Base-by-base conservation (phyloP, 1,140 invertebrate genomes). In the Dryas iulia region DNA sequence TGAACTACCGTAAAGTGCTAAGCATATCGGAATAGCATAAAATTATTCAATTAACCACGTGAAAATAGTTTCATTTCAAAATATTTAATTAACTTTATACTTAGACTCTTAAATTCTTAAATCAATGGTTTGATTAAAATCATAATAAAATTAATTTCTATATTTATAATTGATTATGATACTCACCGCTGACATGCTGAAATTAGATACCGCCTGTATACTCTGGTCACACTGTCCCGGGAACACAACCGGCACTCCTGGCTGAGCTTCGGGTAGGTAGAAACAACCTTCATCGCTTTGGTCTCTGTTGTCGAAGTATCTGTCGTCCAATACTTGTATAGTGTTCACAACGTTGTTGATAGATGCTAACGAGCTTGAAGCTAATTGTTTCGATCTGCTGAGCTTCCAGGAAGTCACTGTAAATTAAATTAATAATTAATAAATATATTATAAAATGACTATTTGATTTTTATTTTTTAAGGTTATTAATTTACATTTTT, bases 191-290 rank as follows among this genome's bases (percentile, higher is more conserved):
- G 61, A 58, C 25, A 84, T 61, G 47, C 82, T 77, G 54, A 90
- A 90, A 68, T 85, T 81, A 0, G 71, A 5, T 6, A 78, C 60
- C 6, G 75, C 81, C 53, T 70, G 53, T 39, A 87, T 82, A 24
- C n/a, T 74, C 0, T 68, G 26, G 56, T 86, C 77, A 60, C 88
- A 90, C 61, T 81, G 77, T 67, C 88, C 88, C 3, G 85, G 82
- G 68, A 87, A 87, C 3, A 78, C 60, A 0, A 90, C 86, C 5
- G 81, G 81, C 1, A 69, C 59, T 3, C 81, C 82, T 7, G 69
- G 61, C 30, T 74, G 33, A 1, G 84, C 79, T n/a, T 87, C 81
- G 2, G 88, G 86, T 65, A 68, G 86, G 70, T 83, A 87, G 78
- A 90, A 90, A 64, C 86, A 90, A 7, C 81, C 85, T 3, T 72